phyloP scores from a whole-genome alignment of 2,797 vertebrate species.

The Threskiornis aethiopicus region DNA sequence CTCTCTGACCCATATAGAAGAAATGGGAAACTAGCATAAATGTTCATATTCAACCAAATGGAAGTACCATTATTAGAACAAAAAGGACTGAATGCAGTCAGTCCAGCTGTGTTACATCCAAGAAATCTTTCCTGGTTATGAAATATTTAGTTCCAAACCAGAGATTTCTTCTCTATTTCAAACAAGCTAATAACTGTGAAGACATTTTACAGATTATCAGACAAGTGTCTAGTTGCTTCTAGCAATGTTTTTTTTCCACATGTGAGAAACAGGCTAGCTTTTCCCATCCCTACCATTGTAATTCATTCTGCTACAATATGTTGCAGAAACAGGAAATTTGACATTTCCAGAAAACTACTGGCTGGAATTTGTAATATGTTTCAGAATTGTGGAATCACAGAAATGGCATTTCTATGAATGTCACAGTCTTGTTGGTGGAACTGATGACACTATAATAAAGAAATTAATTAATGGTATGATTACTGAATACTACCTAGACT shows the following conservation, averaged over 20 bases:
- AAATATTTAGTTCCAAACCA: neutral
- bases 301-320: neutral
- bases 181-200: neutral
- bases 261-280: neutral
- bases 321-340: neutral
- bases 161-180: neutral
- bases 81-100: neutral
- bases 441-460: neutral
- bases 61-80: neutral
- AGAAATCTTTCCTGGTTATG: neutral
- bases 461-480: neutral
- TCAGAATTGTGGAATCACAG: neutral
- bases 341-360: slow-evolving; percentile 3
- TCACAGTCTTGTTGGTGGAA: neutral
- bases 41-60: neutral
- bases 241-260: neutral
- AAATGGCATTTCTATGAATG: slow-evolving; percentile 29
- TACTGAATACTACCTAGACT: neutral
- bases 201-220: neutral
- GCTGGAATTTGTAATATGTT: neutral
- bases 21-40: neutral
- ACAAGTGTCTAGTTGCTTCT: neutral
- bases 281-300: neutral
- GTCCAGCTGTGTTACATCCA: neutral
- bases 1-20: neutral